Percentiles rank a stretch among this genome's conserved stretches.
Conservation (phyloP, 2,888 invertebrate species). For the Anoplius nigerrimus region DNA sequence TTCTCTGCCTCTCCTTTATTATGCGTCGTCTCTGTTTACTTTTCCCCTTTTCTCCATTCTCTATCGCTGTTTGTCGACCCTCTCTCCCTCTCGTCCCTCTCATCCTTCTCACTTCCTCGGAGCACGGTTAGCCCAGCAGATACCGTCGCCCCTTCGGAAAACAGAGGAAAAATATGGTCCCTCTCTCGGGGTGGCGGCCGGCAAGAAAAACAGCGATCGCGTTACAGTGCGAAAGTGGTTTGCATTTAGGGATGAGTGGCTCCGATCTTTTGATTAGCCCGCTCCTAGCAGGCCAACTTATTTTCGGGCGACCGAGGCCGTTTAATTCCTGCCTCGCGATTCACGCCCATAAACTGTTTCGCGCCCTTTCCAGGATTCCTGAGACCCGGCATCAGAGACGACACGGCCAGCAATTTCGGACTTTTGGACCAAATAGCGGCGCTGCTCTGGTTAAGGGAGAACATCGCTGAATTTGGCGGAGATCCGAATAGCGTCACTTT, state of each 20-base stretch:
- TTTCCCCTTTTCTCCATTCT: background rate
- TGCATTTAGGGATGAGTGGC: conserved; percentile 18
- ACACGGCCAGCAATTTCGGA: conserved; percentile 92
- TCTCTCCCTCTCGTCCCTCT: conserved; percentile 15
- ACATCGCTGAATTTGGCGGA: conserved; percentile 93
- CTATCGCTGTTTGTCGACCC: background rate
- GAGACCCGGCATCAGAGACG: conserved; percentile 85
- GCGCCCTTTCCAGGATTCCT: conserved; percentile 80
- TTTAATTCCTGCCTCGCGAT: background rate
- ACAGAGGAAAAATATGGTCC: conserved; percentile 56
- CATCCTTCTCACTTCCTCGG: conserved; percentile 15
- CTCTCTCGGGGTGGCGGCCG: conserved; percentile 9
- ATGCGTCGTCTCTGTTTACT: background rate
- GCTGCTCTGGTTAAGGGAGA: conserved; percentile 95
- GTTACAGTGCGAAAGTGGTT: conserved; percentile 34
- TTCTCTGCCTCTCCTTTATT: background rate
- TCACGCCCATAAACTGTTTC: too few relatives aligned
- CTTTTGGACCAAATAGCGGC: conserved; percentile 96
- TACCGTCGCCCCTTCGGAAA: conserved; percentile 53
- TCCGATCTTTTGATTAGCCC: too few relatives aligned
- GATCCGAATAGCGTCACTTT: conserved; percentile 91
- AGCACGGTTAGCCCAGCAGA: conserved; percentile 52
- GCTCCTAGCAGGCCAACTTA: too few relatives aligned
- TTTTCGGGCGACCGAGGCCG: too few relatives aligned
- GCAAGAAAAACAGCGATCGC: conserved; percentile 28